phyloP scores from a whole-genome alignment of 2,888 invertebrate genomes.

The Diadegma fenestrale region DNA sequence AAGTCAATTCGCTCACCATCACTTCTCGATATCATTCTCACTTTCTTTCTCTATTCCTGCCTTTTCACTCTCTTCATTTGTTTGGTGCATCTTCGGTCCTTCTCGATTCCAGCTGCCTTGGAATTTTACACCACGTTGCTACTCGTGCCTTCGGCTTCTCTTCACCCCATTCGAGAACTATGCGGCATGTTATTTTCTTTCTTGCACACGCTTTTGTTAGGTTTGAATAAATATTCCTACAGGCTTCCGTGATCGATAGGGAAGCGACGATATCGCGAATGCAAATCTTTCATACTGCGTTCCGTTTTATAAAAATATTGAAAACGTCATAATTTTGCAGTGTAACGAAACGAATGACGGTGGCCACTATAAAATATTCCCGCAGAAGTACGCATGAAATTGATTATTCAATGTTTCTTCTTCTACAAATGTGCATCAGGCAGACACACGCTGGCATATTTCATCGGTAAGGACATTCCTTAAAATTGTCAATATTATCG shows the following conservation, averaged over 20 bases:
- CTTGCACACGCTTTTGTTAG: slow-evolving; percentile 18
- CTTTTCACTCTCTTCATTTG: slow-evolving; percentile 18
- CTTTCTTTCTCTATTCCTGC: slow-evolving; percentile 14
- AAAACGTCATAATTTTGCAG: background rate
- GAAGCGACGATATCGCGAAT: background rate
- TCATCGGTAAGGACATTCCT: background rate
- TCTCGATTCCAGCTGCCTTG: slow-evolving; percentile 20
- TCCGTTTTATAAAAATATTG: background rate
- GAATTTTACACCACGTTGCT: background rate
- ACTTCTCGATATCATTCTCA: slow-evolving; percentile 22
- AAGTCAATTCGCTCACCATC: slow-evolving; percentile 39
- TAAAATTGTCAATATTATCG: background rate
- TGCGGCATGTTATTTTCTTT: slow-evolving; percentile 9
- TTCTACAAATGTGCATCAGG: background rate
- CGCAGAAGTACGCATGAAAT: too few species aligned
- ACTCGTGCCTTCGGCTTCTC: slow-evolving; percentile 4
- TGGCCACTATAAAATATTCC: too few species aligned
- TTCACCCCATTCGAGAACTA: background rate
- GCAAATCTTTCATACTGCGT: background rate
- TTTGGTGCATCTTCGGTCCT: slow-evolving; percentile 32
- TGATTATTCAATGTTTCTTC: background rate
- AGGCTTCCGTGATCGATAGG: slow-evolving; percentile 19
- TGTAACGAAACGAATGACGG: background rate
- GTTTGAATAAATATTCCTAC: slow-evolving; percentile 40
- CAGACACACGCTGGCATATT: background rate